phyloP scores from a whole-genome alignment of 1,140 invertebrate genomes.

The Cecropterus lyciades region DNA sequence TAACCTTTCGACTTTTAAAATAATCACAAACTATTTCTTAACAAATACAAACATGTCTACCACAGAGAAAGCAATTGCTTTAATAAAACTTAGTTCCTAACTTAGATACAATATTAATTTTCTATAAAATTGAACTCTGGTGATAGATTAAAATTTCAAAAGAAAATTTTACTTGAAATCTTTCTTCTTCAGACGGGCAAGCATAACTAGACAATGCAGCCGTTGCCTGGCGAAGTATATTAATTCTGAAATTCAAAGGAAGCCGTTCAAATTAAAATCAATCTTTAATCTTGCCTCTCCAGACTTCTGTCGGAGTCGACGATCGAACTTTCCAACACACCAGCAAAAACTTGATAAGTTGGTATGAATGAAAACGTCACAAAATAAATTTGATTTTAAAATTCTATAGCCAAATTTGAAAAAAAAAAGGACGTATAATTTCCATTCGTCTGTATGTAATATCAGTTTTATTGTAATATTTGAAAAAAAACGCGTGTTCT shows the following conservation, averaged over 20 bases:
- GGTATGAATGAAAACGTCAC: not conserved
- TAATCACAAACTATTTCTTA: too few species aligned
- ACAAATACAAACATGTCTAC: too few species aligned
- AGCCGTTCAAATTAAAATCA: conserved; percentile 35
- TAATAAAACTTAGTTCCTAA: too few species aligned
- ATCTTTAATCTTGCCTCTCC: conserved; percentile 32
- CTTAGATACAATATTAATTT: conserved; percentile 2
- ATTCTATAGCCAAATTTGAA: not conserved
- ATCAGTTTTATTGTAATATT: too few species aligned
- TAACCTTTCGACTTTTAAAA: too few species aligned
- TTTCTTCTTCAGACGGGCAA: conserved; percentile 18
- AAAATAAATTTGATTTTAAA: not conserved
- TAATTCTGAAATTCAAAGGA: conserved; percentile 35
- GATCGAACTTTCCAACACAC: conserved; percentile 22
- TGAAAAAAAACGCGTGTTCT: too few species aligned
- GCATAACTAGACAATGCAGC: conserved; percentile 30
- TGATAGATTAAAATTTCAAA: conserved; percentile 20
- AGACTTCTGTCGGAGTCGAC: conserved; percentile 13
- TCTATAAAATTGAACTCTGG: conserved; percentile 17
- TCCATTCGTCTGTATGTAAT: too few species aligned
- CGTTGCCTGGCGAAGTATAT: conserved; percentile 27
- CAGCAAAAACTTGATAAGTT: conserved; percentile 13
- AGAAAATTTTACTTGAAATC: conserved; percentile 20
- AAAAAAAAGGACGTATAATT: too few species aligned
- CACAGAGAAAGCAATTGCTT: too few species aligned